Conservation (phyloP, 2,888 invertebrate genomes). For the Hypercompe scribonia region DNA sequence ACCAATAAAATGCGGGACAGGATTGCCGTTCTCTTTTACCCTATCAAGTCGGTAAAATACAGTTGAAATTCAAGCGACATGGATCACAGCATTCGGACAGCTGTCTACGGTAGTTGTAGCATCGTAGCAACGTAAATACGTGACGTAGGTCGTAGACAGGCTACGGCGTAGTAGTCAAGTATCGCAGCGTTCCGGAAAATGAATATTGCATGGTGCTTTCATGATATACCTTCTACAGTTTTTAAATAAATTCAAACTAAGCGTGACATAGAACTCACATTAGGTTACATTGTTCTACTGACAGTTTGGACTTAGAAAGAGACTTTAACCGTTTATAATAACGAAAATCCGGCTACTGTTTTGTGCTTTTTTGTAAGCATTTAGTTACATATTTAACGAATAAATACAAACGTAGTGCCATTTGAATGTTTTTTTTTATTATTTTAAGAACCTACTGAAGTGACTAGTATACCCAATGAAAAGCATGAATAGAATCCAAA, state of each 20-base stretch:
- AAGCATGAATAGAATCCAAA: no score
- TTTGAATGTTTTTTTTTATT: no score
- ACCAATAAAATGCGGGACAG: no score
- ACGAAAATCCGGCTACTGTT: neutral
- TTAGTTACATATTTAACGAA: no score
- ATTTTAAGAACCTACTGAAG: no score
- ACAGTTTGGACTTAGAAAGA: no score
- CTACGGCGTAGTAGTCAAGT: conserved; percentile 73
- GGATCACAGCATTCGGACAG: conserved; percentile 21
- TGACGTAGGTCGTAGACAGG: conserved; percentile 67
- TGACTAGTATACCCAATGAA: no score
- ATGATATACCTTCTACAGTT: neutral
- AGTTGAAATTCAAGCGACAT: conserved; percentile 1
- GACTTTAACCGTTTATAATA: neutral
- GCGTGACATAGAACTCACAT: conserved; percentile 8
- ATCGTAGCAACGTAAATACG: conserved; percentile 71
- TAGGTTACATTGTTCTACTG: neutral
- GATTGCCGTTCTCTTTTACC: no score
- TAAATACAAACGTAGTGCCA: no score
- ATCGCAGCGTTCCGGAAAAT: conserved; percentile 32
- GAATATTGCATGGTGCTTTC: conserved; percentile 44
- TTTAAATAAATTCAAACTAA: neutral
- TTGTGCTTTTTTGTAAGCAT: neutral
- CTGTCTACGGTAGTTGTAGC: conserved; percentile 66
- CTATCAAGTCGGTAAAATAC: neutral